Evolutionary conservation across 2,113 vertebrate genomes (phyloP), one percentile per base, ranked within the genome.

Genomic region (Protobothrops mucrosquamatus): DNA sequence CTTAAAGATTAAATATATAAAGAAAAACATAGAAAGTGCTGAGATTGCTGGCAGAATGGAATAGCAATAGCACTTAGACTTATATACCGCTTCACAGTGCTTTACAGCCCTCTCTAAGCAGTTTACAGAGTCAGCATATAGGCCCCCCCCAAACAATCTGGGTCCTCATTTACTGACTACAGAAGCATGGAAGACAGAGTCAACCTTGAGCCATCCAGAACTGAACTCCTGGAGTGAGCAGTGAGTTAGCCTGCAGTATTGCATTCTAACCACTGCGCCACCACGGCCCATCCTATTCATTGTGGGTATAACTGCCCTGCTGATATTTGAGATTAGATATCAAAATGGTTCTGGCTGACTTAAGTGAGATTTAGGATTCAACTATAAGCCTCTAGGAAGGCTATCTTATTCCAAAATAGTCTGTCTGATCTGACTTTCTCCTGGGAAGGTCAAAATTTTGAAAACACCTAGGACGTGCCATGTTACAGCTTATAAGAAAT

Each of bases 401-500:
- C 96, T 95, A 93, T 97, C 97, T 87, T 95, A 96, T 92, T 97
- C 97, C 74, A 91, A 95, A 92, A 97, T 93, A 91, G 94, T 90
- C 54, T 97, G 97, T 93, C 96, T 96, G 91, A 96, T 97, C 96
- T 96, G 95, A 92, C 97, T 96, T 93, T 98, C 97, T 29, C 97
- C 96, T 18, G 97, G 97, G 94, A 97, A 96, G 91, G 95, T 52
- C 88, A 93, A 97, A 61, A 98, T 94, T 3, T 93, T 95, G 94
- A 97, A 97, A 94, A 98, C 95, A 94, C 95, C 95, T 85, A 90
- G 69, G 92, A 97, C 96, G 97, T 96, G 91, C 96, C 96, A 94
- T 97, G 95, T 12, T 95, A 69, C 89, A 97, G 46, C 88, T 95
- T 97, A 95, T 98, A 98, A 18, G 96, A 97, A 94, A 98, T 95